Conservation (phyloP, 2,888 invertebrate species). For the Beris morrisii region DNA sequence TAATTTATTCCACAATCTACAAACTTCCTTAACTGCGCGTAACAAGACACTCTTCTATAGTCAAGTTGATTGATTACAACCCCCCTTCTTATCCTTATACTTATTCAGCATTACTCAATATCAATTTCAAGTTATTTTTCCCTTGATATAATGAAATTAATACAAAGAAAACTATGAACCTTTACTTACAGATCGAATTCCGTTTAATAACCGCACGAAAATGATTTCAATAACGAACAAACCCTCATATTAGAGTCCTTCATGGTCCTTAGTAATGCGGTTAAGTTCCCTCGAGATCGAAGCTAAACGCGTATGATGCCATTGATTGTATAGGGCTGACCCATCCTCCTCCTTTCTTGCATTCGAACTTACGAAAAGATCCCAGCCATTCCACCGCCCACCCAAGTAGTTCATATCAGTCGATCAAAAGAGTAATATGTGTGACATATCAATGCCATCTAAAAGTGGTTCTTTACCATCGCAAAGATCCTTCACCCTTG, state of each 20-base stretch:
- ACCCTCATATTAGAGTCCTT: slow-evolving; percentile 4
- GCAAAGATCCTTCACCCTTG: too few species aligned
- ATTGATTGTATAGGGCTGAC: not conserved
- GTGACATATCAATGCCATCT: slow-evolving; percentile 7
- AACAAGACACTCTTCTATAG: slow-evolving; percentile 8
- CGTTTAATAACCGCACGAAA: slow-evolving; percentile 28
- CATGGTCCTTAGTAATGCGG: slow-evolving; percentile 1
- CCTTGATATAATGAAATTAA: slow-evolving; percentile 25
- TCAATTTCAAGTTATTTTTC: slow-evolving; percentile 21
- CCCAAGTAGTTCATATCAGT: too few species aligned
- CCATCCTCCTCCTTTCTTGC: too few species aligned
- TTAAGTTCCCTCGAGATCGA: slow-evolving; percentile 18
- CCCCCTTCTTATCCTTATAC: slow-evolving; percentile 11
- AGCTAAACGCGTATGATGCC: not conserved
- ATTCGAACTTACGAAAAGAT: too few species aligned
- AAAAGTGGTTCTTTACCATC: too few species aligned
- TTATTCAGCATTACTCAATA: slow-evolving; percentile 26
- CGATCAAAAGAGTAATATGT: not conserved
- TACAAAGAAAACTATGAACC: slow-evolving; percentile 14
- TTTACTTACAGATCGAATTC: slow-evolving; percentile 9
- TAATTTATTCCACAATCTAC: slow-evolving; percentile 18
- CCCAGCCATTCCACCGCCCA: too few species aligned
- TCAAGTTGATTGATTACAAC: slow-evolving; percentile 24
- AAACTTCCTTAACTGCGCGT: slow-evolving; percentile 15
- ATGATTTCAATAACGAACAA: slow-evolving; percentile 31